phyloP scores from a whole-genome alignment of 2,113 vertebrate species.

The Percina caprodes region DNA sequence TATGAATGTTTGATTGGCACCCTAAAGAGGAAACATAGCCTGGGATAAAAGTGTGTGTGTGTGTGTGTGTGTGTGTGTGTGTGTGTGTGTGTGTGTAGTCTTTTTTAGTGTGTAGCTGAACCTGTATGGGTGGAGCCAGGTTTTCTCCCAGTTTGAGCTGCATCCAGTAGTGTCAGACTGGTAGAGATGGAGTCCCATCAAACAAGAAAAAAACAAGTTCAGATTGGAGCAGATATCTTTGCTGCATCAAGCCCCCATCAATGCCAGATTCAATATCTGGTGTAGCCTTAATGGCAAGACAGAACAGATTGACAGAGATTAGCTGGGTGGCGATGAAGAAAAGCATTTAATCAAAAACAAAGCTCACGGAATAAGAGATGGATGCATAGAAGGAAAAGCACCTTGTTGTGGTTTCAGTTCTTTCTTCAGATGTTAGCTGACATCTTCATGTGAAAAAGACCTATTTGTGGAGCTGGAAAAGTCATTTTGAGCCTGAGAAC shows the following conservation, averaged over 20 bases:
- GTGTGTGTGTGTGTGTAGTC: constrained; percentile 11
- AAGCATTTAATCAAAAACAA: constrained; percentile 46
- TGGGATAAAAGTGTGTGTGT: constrained; percentile 20
- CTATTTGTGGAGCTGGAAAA: constrained; percentile 54
- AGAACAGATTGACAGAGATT: constrained; percentile 46
- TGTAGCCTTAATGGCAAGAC: constrained; percentile 18
- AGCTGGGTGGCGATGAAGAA: constrained; percentile 16
- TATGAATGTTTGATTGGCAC: constrained; percentile 61
- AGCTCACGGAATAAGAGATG: constrained; percentile 27
- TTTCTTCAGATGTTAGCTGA: constrained; percentile 35
- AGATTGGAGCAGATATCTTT: constrained; percentile 47
- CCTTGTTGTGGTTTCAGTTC: constrained; percentile 39
- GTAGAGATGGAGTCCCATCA: constrained; percentile 39
- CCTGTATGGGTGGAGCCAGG: constrained; percentile 41
- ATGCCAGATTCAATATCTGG: constrained; percentile 37
- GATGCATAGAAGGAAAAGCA: constrained; percentile 19
- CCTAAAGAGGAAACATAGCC: constrained; percentile 17
- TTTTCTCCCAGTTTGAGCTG: constrained; percentile 40
- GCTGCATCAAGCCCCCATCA: constrained; percentile 44
- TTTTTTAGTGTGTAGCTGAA: constrained; percentile 42
- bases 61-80: constrained; percentile 1
- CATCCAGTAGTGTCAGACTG: constrained; percentile 34
- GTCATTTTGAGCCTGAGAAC: constrained; percentile 40
- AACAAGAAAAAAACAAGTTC: constrained; percentile 32
- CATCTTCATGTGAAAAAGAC: constrained; percentile 40